Evolutionary conservation across 2,888 invertebrate genomes (phyloP).

Genomic region (Limenitis arthemis): DNA sequence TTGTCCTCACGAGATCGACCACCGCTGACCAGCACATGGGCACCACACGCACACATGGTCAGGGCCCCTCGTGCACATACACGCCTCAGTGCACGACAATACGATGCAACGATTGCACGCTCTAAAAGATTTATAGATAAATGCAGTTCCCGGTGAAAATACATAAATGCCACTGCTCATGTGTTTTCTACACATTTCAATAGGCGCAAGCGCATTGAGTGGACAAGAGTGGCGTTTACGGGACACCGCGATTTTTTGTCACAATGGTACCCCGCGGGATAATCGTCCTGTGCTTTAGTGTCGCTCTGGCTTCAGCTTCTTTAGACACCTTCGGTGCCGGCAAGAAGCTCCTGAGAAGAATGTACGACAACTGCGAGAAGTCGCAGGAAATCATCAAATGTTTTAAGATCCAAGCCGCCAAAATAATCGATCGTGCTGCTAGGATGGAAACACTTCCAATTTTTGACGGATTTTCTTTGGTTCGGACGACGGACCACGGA

Average conservation of each 20-base stretch:
- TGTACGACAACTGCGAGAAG: conserved; percentile 75
- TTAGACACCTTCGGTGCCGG: conserved; percentile 58
- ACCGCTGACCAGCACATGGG: conserved; percentile 37
- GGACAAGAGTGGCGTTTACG: conserved; percentile 48
- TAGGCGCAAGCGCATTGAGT: conserved; percentile 56
- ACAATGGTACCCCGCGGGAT: conserved; percentile 61
- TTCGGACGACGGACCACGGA: conserved; percentile 58
- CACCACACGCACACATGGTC: conserved; percentile 34
- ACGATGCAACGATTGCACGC: conserved; percentile 72
- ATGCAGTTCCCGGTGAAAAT: conserved; percentile 72
- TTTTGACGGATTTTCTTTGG: conserved; percentile 74
- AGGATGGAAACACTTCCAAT: conserved; percentile 74
- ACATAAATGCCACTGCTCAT: conserved; percentile 69
- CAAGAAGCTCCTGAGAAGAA: conserved; percentile 64
- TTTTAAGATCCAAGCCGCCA: conserved; percentile 79
- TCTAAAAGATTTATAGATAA: conserved; percentile 73
- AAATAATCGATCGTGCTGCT: conserved; percentile 75
- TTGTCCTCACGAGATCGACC: conserved; percentile 36
- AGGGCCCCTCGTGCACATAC: conserved; percentile 35
- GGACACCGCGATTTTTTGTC: conserved; percentile 42
- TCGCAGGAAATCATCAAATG: conserved; percentile 78
- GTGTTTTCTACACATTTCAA: conserved; percentile 66
- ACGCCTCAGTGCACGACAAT: conserved; percentile 64
- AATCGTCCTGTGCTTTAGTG: conserved; percentile 53
- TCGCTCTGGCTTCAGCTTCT: conserved; percentile 40